A percentile compares a stretch with the other conserved stretches of the same genome.
Evolutionary conservation across 2,888 invertebrate species (phyloP).

Genomic region (Ptycholaimellus sp.): DNA sequence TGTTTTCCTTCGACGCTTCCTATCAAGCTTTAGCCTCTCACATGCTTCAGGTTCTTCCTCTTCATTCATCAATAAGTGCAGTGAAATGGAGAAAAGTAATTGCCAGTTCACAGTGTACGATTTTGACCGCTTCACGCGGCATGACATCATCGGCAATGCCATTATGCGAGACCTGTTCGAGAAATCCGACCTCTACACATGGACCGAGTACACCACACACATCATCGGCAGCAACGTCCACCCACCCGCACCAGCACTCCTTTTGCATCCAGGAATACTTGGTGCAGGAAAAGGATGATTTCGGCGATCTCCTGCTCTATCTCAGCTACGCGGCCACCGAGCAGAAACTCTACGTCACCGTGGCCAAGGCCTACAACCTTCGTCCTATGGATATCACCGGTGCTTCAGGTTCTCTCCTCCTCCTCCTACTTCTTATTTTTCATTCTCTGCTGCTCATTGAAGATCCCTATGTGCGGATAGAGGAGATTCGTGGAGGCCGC

Average conservation of each 20-base stretch:
- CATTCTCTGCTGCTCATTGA: conserved; percentile 9
- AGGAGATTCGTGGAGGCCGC: conserved; percentile 59
- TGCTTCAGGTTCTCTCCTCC: conserved; percentile 45
- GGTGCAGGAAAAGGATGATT: conserved; percentile 50
- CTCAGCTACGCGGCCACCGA: conserved; percentile 71
- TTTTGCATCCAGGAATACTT: not conserved
- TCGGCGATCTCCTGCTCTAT: conserved; percentile 72
- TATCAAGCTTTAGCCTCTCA: conserved; percentile 50
- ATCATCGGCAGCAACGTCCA: conserved; percentile 51
- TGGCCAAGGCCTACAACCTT: conserved; percentile 68
- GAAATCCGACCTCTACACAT: conserved; percentile 49
- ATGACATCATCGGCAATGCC: conserved; percentile 62
- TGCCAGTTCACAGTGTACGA: conserved; percentile 60
- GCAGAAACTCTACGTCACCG: conserved; percentile 61
- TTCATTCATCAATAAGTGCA: not conserved
- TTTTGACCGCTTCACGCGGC: conserved; percentile 62
- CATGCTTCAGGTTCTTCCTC: conserved; percentile 34
- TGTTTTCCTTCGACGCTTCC: conserved; percentile 53
- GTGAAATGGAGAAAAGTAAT: not conserved
- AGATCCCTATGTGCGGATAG: conserved; percentile 84
- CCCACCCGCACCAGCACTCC: not conserved
- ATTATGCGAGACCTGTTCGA: conserved; percentile 52
- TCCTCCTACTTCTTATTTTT: not conserved
- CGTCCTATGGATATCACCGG: conserved; percentile 82
- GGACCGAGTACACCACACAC: conserved; percentile 61